Percentiles rank a stretch among this genome's conserved stretches.
These are phyloP conservation scores for Agonopterix subpropinquella DNA, from an alignment of 2,888 invertebrate species.

Conservation along the genomic window DNA sequence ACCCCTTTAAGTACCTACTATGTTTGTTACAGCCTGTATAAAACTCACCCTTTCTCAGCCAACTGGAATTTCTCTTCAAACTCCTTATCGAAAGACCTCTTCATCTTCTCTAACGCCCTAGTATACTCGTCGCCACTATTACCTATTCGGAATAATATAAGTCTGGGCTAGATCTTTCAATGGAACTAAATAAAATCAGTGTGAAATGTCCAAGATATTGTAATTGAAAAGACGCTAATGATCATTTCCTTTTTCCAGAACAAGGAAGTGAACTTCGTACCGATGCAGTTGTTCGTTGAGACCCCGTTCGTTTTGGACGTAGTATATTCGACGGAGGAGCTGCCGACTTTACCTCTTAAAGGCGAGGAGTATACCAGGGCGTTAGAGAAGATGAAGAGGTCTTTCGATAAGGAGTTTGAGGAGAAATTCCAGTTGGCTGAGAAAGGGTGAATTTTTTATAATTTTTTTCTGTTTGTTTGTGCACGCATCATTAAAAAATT, in stretches of 20 bases:
- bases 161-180: background rate
- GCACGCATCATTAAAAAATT: no score
- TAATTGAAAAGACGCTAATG: background rate
- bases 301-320: constrained; percentile 90
- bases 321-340: constrained; percentile 86
- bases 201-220: no score
- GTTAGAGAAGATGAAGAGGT: constrained; percentile 73
- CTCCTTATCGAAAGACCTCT: constrained; percentile 80
- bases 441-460: constrained; percentile 76
- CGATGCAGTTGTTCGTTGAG: constrained; percentile 84
- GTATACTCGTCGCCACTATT: constrained; percentile 83
- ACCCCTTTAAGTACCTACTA: no score
- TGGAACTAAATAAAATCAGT: background rate
- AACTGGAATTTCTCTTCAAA: constrained; percentile 90
- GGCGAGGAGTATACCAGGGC: constrained; percentile 81
- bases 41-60: constrained; percentile 78
- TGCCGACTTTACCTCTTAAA: constrained; percentile 65
- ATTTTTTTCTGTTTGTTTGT: no score
- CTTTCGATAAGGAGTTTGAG: constrained; percentile 89
- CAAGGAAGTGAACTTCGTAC: constrained; percentile 82
- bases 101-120: constrained; percentile 76
- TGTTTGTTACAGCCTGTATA: no score
- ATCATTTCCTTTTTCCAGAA: constrained; percentile 28
- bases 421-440: constrained; percentile 82
- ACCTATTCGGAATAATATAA: no score